Conservation (phyloP, 2,113 vertebrate species). For the Nansenia antarctica region DNA sequence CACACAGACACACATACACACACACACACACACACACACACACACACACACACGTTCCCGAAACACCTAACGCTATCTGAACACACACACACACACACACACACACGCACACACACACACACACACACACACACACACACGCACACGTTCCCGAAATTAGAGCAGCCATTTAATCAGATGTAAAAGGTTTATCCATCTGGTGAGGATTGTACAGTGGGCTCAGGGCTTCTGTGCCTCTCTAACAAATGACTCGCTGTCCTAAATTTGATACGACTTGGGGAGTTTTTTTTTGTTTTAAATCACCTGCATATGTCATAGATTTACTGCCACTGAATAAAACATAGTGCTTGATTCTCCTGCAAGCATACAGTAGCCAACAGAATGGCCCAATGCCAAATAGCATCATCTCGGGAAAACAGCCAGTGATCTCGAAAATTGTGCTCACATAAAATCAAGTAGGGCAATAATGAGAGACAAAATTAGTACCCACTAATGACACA, state of each 20-base stretch:
- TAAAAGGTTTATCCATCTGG: neutral
- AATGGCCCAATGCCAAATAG: neutral
- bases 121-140: neutral
- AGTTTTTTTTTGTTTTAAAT: neutral
- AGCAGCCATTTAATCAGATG: neutral
- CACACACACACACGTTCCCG: neutral
- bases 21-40: conserved; percentile 24
- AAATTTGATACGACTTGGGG: neutral
- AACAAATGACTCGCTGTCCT: too few species aligned
- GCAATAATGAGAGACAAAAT: conserved; percentile 54
- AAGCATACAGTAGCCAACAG: neutral
- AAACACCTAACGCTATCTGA: neutral
- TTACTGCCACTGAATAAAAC: neutral
- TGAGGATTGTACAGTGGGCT: conserved; percentile 2
- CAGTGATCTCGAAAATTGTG: neutral
- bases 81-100: neutral
- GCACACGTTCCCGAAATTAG: neutral
- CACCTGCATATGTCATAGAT: neutral
- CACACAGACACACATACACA: too few species aligned
- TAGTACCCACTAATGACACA: neutral
- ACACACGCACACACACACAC: neutral
- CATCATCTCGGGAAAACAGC: neutral
- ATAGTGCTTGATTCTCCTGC: too few species aligned
- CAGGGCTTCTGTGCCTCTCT: too few species aligned
- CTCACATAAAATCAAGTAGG: neutral